Conservation (phyloP, 2,888 invertebrate species). For the Arrhopalites spinosus region DNA sequence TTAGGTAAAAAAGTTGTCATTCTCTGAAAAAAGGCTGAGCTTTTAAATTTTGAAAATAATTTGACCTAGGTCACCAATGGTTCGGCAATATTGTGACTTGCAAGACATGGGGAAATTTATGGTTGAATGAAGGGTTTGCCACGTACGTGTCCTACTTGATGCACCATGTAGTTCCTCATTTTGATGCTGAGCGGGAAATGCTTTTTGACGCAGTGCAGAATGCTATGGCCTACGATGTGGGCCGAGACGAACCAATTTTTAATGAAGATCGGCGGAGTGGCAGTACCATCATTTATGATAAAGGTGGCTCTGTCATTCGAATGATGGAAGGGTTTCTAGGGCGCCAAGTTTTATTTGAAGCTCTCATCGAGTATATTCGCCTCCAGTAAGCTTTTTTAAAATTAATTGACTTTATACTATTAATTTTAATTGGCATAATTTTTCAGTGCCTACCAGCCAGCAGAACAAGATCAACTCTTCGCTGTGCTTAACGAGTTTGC, state of each 20-base stretch:
- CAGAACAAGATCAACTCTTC: neutral
- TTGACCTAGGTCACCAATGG: slow-evolving; percentile 46
- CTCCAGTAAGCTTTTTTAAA: neutral
- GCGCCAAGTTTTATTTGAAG: slow-evolving; percentile 27
- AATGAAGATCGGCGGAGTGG: slow-evolving; percentile 56
- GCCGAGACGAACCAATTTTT: neutral
- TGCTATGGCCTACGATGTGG: slow-evolving; percentile 35
- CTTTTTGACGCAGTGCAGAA: slow-evolving; percentile 18
- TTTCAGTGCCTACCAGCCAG: neutral
- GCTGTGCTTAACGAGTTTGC: slow-evolving; percentile 7
- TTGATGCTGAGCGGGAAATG: slow-evolving; percentile 11
- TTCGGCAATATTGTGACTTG: slow-evolving; percentile 47
- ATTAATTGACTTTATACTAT: too few species aligned
- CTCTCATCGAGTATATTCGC: neutral
- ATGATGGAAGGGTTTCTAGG: slow-evolving; percentile 27
- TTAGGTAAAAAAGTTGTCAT: neutral
- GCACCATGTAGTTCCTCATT: neutral
- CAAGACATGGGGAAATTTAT: slow-evolving; percentile 26
- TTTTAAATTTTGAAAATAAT: too few species aligned
- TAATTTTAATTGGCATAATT: neutral
- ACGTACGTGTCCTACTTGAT: slow-evolving; percentile 37
- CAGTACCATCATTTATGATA: slow-evolving; percentile 20
- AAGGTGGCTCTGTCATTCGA: slow-evolving; percentile 58
- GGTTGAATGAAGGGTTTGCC: slow-evolving; percentile 50
- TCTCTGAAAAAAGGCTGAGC: too few species aligned